Evolutionary conservation across 2,888 invertebrate genomes (phyloP).

Genomic region (Pediacus dermestoides): DNA sequence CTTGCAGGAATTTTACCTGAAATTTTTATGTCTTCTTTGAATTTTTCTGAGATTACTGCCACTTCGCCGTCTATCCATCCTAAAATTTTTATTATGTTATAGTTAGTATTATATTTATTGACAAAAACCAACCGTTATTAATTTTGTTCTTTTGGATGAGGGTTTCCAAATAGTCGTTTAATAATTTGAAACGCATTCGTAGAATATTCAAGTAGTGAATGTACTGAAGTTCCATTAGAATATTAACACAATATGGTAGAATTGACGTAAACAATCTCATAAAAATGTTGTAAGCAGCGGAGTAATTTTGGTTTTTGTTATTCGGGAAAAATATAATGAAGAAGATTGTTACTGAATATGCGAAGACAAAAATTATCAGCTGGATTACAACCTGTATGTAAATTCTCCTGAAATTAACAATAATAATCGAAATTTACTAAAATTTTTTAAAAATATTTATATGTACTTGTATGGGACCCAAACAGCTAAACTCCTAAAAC

Average conservation of each 20-base stretch:
- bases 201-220: conserved; percentile 29
- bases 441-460: no score
- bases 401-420: conserved; percentile 1
- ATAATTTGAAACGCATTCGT: conserved; percentile 25
- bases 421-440: neutral
- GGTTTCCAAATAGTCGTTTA: conserved; percentile 32
- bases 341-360: neutral
- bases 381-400: neutral
- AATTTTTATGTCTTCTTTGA: no score
- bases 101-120: no score
- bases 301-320: neutral
- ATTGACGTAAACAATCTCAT: neutral
- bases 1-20: conserved; percentile 17
- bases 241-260: conserved; percentile 23
- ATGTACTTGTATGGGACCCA: neutral
- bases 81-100: no score
- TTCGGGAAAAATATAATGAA: neutral
- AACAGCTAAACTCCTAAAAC: neutral
- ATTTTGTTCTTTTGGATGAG: conserved; percentile 24
- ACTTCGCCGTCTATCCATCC: no score
- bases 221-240: conserved; percentile 34
- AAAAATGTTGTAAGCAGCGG: neutral
- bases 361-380: neutral
- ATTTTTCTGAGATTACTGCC: no score
- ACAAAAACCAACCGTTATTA: no score